Evolutionary conservation across 2,888 invertebrate species (phyloP), one percentile per base, ranked within the genome.

Genomic region (Glomeris marginata): DNA sequence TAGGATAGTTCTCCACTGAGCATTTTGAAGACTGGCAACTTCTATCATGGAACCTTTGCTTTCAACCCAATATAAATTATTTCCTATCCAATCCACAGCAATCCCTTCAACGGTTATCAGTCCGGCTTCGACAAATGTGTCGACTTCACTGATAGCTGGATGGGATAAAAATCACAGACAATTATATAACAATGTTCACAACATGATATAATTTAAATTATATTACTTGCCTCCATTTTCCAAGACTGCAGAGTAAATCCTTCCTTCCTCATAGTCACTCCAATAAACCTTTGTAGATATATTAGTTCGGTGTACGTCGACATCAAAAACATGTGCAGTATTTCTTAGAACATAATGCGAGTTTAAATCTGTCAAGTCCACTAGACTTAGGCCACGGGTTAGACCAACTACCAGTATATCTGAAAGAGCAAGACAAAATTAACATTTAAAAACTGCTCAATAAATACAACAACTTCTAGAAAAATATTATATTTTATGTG

Each of bases 61-160:
- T 44, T 49, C 49, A 13, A 44, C 49, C 44, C 45, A 49, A 15
- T 44, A 49, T n/a, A 49, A 33, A 18, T 49, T 49, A 2, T 44
- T 13, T 2, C 6, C 49, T 15, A 49, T 49, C 49, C 49, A 49
- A 36, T 49, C 49, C 10, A 49, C 44, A 22, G 49, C 49, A 8
- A 49, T 44, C 15, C 49, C 49, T 33, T 49, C 49, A 10, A 49
- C 44, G 36, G 45, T 15, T 8, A 15, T 35, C 10, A 42, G 34
- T 10, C 49, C 49, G 35, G 28, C n/a, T 33, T 21, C 34, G 10
- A 45, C 44, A 35, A 49, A 15, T 3, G 18, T 10, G 4, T 44
- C 28, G 2, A 42, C 36, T 20, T 49, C 10, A 33, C 11, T 22
- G 20, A 49, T 16, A 41, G 15, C 41, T 41, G 8, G 8, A 41